Conservation (phyloP, 2,113 vertebrate genomes). For the Ascaphus truei region DNA sequence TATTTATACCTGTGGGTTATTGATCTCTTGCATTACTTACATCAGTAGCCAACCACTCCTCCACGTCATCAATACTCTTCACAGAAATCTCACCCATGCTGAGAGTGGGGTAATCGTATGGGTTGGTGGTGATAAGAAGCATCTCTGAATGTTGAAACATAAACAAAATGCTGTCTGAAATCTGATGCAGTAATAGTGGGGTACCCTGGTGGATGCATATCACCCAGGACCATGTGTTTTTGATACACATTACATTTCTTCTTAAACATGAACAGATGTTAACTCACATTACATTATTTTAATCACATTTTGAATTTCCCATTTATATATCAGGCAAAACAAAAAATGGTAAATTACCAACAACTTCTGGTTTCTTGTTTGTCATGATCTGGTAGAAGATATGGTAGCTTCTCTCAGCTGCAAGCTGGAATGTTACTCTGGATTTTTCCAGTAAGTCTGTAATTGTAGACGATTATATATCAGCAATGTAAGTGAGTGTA, state of each 20-base stretch:
- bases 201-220: too few species aligned
- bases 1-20: neutral
- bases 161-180: too few species aligned
- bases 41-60: conserved; percentile 81
- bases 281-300: too few species aligned
- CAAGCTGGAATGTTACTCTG: conserved; percentile 76
- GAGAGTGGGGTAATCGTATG: conserved; percentile 72
- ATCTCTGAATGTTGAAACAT: conserved; percentile 62
- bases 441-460: conserved; percentile 80
- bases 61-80: conserved; percentile 82
- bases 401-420: conserved; percentile 76
- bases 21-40: conserved; percentile 58
- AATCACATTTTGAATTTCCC: too few species aligned
- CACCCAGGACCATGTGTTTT: too few species aligned
- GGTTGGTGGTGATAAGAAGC: conserved; percentile 81
- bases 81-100: conserved; percentile 85
- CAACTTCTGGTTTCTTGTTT: conserved; percentile 72
- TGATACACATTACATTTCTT: too few species aligned
- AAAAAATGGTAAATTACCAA: conserved; percentile 71
- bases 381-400: conserved; percentile 81
- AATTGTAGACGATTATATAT: neutral
- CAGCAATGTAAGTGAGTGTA: neutral
- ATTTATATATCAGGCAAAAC: too few species aligned
- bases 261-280: too few species aligned
- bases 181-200: too few species aligned